These are phyloP conservation scores for Rhinoptilus africanus DNA, from an alignment of 2,113 vertebrate genomes.

Conservation along the genomic window DNA sequence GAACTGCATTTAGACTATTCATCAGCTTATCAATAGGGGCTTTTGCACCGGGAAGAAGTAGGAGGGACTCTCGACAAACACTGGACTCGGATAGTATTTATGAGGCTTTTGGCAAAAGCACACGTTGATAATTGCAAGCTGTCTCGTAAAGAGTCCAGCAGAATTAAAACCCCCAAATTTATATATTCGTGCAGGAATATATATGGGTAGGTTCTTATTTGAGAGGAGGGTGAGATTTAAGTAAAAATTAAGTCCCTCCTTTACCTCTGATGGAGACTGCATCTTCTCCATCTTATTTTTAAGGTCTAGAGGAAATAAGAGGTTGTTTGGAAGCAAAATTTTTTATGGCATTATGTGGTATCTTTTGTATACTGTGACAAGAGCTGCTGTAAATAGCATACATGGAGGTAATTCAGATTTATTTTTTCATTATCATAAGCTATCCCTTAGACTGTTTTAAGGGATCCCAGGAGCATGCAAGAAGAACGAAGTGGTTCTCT, in stretches of 20 bases:
- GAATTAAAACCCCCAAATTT: neutral
- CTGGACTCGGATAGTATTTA: neutral
- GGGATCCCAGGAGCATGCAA: constrained; percentile 14
- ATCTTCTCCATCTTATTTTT: neutral
- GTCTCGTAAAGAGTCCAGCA: neutral
- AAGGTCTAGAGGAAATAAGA: neutral
- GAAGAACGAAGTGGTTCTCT: constrained; percentile 12
- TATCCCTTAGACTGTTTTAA: neutral
- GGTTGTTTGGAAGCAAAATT: neutral
- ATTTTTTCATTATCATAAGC: neutral
- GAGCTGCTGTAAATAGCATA: neutral
- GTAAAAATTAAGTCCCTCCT: neutral
- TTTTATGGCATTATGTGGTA: neutral
- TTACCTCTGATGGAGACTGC: neutral
- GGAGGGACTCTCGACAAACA: neutral
- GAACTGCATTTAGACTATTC: neutral
- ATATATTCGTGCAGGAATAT: neutral
- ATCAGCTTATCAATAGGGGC: neutral
- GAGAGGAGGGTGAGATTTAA: neutral
- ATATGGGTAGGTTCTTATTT: neutral
- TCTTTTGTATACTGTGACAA: neutral
- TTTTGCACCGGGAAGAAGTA: neutral
- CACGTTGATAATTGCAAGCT: neutral
- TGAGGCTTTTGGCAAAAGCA: neutral
- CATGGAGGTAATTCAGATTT: neutral